Evolutionary conservation across 2,113 vertebrate species (phyloP).

Genomic region (Anguilla rostrata): DNA sequence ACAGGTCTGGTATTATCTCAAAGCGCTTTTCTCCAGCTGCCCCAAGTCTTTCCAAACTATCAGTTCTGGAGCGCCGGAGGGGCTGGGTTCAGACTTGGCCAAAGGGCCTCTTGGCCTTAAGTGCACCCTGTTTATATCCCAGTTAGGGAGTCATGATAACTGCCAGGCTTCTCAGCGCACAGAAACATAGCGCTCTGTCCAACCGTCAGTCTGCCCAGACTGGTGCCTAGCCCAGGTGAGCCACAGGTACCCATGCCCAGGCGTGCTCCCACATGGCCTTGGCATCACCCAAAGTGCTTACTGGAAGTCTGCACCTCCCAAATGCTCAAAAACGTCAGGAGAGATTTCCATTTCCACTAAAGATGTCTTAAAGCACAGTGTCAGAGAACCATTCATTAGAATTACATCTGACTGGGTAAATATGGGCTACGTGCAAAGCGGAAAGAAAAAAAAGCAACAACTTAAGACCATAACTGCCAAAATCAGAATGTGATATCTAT

Average conservation of each 20-base stretch:
- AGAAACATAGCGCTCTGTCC: neutral
- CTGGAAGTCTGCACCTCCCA: constrained; percentile 3
- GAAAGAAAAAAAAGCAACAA: constrained; percentile 11
- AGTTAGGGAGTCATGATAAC: neutral
- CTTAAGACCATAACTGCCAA: constrained; percentile 3
- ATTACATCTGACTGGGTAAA: constrained; percentile 29
- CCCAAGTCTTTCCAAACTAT: neutral
- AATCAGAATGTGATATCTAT: constrained; percentile 30
- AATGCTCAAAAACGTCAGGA: constrained; percentile 14
- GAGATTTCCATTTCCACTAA: constrained; percentile 1
- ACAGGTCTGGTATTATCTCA: neutral
- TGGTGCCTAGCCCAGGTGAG: neutral
- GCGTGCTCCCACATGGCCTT: neutral
- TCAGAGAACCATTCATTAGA: constrained; percentile 26
- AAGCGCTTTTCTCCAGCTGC: neutral
- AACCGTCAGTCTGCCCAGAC: neutral
- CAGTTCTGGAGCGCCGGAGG: constrained; percentile 1
- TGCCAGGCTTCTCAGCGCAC: neutral
- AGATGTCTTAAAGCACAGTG: neutral
- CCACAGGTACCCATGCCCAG: neutral
- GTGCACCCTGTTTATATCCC: neutral
- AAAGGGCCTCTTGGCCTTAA: constrained; percentile 8
- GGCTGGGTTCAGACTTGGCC: constrained; percentile 10
- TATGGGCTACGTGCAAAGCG: constrained; percentile 22
- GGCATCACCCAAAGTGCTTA: neutral